A percentile compares a stretch with the other conserved stretches of the same genome.
These are phyloP conservation scores for Pipistrellus nathusii DNA, from an alignment of 2,797 vertebrate species.

Conservation along the genomic window DNA sequence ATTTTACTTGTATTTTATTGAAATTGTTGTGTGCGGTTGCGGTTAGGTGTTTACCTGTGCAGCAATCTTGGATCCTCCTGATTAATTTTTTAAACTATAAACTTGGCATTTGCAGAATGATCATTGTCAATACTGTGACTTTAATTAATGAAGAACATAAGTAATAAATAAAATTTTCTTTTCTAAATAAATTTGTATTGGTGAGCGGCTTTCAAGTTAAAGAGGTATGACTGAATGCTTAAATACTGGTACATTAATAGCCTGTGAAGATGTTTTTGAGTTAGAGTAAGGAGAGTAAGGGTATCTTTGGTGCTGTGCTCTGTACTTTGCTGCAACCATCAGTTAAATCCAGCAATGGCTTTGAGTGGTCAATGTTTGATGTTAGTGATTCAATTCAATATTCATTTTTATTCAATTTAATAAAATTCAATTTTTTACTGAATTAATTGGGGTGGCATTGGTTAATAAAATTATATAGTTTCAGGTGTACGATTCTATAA, in stretches of 20 bases:
- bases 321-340: neutral
- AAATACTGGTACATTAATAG: neutral
- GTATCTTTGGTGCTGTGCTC: neutral
- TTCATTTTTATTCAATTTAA: neutral
- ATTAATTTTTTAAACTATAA: too few relatives aligned
- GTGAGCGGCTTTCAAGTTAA: neutral
- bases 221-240: neutral
- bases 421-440: neutral
- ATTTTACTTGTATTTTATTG: too few relatives aligned
- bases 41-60: too few relatives aligned
- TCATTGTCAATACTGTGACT: too few relatives aligned
- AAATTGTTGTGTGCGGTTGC: too few relatives aligned
- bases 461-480: neutral
- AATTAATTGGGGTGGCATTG: neutral
- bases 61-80: too few relatives aligned
- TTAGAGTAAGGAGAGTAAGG: neutral
- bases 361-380: neutral
- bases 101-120: too few relatives aligned
- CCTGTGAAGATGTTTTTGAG: neutral
- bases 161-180: too few relatives aligned
- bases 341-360: neutral
- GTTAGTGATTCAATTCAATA: neutral
- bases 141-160: too few relatives aligned
- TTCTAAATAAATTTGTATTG: conserved; percentile 19
- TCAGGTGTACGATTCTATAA: neutral